A percentile compares a stretch with the other conserved stretches of the same genome.
These are phyloP conservation scores for Hemaris fuciformis DNA, from an alignment of 2,888 invertebrate genomes.

Conservation along the genomic window DNA sequence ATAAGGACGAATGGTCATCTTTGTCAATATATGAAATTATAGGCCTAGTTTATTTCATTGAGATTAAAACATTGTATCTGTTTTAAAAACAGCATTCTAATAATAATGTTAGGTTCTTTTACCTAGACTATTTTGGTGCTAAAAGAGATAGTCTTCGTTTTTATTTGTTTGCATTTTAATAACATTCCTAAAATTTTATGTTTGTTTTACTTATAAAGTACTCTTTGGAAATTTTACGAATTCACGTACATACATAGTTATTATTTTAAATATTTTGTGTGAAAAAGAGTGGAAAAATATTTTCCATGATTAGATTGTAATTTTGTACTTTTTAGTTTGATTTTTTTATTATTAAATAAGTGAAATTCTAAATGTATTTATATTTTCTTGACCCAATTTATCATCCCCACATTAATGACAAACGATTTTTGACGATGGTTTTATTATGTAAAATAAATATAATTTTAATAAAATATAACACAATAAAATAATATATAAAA, in stretches of 20 bases:
- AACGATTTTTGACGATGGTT: neutral
- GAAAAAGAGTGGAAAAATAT: neutral
- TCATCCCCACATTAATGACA: neutral
- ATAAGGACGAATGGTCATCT: neutral
- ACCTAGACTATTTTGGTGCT: neutral
- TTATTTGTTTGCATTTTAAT: conserved; percentile 36
- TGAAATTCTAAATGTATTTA: conserved; percentile 20
- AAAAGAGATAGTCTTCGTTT: conserved; percentile 3
- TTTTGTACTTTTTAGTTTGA: conserved; percentile 8
- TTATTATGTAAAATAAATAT: too few species aligned
- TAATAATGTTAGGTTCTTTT: neutral
- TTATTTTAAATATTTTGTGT: neutral
- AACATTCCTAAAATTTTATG: conserved; percentile 40
- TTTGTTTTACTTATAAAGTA: conserved; percentile 14
- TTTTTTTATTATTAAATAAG: conserved; percentile 10
- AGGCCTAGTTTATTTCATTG: neutral
- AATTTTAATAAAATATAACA: too few species aligned
- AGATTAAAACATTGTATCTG: neutral
- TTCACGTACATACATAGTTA: conserved; percentile 1
- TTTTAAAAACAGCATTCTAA: neutral
- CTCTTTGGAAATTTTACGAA: conserved; percentile 11
- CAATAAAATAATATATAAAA: neutral
- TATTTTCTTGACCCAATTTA: neutral
- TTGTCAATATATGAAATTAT: too few species aligned
- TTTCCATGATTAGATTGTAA: neutral